Conservation (phyloP, 2,113 vertebrate species). For the Vimba vimba region DNA sequence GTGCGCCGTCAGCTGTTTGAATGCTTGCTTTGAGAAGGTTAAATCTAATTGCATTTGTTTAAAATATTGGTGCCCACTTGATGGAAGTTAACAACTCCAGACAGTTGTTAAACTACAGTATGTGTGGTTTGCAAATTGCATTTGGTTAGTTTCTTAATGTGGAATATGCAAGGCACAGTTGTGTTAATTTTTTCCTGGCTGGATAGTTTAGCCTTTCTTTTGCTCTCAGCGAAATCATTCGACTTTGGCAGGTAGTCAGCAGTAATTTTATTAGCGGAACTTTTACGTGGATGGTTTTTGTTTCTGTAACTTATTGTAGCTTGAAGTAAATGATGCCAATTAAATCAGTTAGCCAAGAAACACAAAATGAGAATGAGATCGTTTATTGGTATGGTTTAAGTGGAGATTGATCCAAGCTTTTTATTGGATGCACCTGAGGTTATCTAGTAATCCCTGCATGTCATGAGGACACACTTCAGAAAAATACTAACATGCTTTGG, state of each 20-base stretch:
- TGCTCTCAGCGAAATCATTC: background rate
- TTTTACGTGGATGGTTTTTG: background rate
- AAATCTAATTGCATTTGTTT: constrained; percentile 5
- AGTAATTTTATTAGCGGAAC: background rate
- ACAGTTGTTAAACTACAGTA: constrained; percentile 21
- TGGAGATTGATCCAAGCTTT: background rate
- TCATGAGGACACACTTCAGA: background rate
- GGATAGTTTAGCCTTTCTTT: background rate
- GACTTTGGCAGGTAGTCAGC: background rate
- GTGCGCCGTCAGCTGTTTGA: constrained; percentile 11
- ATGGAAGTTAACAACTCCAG: constrained; percentile 29
- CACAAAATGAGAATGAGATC: background rate
- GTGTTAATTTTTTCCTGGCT: background rate
- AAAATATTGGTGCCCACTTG: background rate
- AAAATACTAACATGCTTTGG: background rate
- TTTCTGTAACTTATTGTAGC: background rate
- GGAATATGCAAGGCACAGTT: constrained; percentile 1
- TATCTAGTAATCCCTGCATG: background rate
- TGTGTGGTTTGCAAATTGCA: background rate
- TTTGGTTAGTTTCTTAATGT: background rate
- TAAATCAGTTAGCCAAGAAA: constrained; percentile 10
- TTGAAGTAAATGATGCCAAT: background rate
- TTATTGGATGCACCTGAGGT: background rate
- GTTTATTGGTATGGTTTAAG: background rate
- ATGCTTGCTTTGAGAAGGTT: constrained; percentile 1